Conservation (phyloP, 2,113 vertebrate genomes). For the Odontesthes bonariensis region DNA sequence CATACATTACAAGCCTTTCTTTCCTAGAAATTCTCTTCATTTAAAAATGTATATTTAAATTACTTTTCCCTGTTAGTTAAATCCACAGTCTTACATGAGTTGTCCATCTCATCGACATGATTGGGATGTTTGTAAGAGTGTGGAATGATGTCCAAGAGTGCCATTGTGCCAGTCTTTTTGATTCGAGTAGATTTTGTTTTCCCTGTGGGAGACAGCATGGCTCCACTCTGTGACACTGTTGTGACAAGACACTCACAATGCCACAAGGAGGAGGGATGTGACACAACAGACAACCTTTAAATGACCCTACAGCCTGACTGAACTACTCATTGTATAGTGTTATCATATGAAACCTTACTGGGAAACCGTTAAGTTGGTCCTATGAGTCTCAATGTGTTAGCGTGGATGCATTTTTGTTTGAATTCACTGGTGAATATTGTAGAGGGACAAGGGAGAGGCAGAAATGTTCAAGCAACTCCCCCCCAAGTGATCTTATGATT, state of each 20-base stretch:
- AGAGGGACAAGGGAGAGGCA: too few relatives aligned
- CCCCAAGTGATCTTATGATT: too few relatives aligned
- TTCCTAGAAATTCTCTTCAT: too few relatives aligned
- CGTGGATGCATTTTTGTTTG: too few relatives aligned
- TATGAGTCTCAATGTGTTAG: too few relatives aligned
- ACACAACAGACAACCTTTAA: conserved; percentile 22
- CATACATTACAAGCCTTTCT: too few relatives aligned
- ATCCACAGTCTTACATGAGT: conserved; percentile 15
- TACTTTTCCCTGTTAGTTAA: conserved; percentile 9
- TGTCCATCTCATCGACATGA: conserved; percentile 1
- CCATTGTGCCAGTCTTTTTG: neutral
- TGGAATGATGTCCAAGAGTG: neutral
- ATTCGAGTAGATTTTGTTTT: conserved; percentile 29
- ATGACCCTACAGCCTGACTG: neutral
- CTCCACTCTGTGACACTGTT: conserved; percentile 6
- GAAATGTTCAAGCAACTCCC: too few relatives aligned
- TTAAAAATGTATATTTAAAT: neutral
- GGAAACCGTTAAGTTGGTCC: too few relatives aligned
- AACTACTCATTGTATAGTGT: neutral
- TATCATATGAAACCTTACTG: neutral
- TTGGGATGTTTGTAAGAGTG: conserved; percentile 22
- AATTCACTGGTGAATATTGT: too few relatives aligned
- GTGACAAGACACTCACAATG: conserved; percentile 11
- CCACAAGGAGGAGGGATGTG: conserved; percentile 1
- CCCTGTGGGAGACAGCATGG: neutral